Conservation (phyloP, 2,888 invertebrate species). For the Uloborus plumipes region DNA sequence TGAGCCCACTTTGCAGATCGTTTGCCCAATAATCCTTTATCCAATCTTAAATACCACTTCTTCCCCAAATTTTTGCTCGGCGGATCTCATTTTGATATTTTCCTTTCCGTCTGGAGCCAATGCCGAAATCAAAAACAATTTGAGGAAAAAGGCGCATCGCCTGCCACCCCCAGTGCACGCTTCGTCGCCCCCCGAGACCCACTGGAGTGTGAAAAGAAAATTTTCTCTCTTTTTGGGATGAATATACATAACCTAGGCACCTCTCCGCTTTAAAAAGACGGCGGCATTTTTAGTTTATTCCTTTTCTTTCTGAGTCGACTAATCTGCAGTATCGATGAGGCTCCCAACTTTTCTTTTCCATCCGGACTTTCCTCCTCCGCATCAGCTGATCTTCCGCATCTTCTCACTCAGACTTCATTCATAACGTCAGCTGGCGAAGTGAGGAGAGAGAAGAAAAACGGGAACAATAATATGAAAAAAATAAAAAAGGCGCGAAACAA, state of each 20-base stretch:
- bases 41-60: too few species aligned
- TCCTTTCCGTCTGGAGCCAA: constrained; percentile 23
- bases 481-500: constrained; percentile 23
- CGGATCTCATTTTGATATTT: constrained; percentile 1
- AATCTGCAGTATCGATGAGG: constrained; percentile 61
- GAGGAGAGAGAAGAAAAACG: constrained; percentile 38
- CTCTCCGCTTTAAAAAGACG: too few species aligned
- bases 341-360: constrained; percentile 49
- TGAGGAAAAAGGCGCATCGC: constrained; percentile 50
- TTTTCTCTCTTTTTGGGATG: too few species aligned
- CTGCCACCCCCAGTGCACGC: constrained; percentile 11
- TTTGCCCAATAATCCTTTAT: too few species aligned
- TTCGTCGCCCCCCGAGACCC: constrained; percentile 13
- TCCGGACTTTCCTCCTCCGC: constrained; percentile 23
- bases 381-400: constrained; percentile 60
- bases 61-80: too few species aligned
- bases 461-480: constrained; percentile 23
- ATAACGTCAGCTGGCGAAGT: constrained; percentile 62
- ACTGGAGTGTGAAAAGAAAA: too few species aligned
- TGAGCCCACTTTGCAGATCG: too few species aligned
- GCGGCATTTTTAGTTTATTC: constrained; percentile 2
- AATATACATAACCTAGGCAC: too few species aligned
- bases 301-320: constrained; percentile 28
- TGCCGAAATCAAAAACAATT: constrained; percentile 60
- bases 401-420: constrained; percentile 49